Evolutionary conservation across 2,797 vertebrate species (phyloP).

Genomic region (Molossus alvarezi): DNA sequence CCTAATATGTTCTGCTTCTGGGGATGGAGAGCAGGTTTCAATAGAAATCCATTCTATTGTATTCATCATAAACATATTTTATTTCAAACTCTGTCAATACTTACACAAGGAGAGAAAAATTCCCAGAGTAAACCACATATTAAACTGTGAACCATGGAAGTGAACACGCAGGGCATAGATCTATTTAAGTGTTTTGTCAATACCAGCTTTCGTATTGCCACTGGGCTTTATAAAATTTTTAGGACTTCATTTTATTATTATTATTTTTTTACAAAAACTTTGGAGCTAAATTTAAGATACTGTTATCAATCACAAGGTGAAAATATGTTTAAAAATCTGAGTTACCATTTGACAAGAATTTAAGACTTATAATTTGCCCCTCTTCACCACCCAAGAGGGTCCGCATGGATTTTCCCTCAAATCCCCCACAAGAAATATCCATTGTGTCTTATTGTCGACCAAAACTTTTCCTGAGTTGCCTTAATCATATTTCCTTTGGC

Average conservation of each 20-base stretch:
- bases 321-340: conserved; percentile 26
- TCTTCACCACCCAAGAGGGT: background rate
- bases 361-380: background rate
- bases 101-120: conserved; percentile 45
- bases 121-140: conserved; percentile 41
- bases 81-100: conserved; percentile 58
- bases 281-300: conserved; percentile 73
- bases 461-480: conserved; percentile 74
- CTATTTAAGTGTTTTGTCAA: conserved; percentile 78
- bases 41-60: background rate
- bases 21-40: background rate
- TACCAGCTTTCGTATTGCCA: conserved; percentile 60
- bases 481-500: conserved; percentile 87
- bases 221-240: conserved; percentile 77
- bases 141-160: conserved; percentile 66
- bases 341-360: conserved; percentile 22
- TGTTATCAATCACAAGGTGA: conserved; percentile 41
- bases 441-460: conserved; percentile 73
- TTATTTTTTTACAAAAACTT: conserved; percentile 11
- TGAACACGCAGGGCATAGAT: conserved; percentile 52
- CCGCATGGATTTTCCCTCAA: conserved; percentile 33
- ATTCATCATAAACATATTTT: conserved; percentile 70
- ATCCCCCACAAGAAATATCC: background rate
- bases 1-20: background rate
- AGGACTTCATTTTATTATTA: conserved; percentile 53